Evolutionary conservation across 92 coral and sea anemone genomes (phyloP).

Genomic region (Actinostola sp.): DNA sequence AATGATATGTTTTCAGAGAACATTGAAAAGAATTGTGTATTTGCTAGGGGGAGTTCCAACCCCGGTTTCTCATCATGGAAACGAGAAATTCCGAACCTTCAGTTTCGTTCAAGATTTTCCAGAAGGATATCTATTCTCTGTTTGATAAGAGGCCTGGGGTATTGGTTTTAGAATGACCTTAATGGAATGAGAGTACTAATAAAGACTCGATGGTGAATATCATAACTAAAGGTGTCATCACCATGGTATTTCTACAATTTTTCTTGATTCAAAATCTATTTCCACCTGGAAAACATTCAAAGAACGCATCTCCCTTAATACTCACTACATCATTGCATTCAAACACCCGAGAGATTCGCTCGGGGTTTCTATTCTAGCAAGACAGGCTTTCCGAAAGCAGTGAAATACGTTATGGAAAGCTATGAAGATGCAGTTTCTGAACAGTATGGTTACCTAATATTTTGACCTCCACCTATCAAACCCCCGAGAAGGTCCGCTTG

Average conservation of each 20-base stretch:
- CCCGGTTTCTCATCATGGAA: background rate
- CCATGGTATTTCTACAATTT: slow-evolving; percentile 17
- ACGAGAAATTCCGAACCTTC: slow-evolving; percentile 22
- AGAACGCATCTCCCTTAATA: slow-evolving; percentile 41
- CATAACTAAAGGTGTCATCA: slow-evolving; percentile 30
- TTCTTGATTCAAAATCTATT: slow-evolving; percentile 46
- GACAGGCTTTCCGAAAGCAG: slow-evolving; percentile 38
- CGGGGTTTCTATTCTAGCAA: slow-evolving; percentile 30
- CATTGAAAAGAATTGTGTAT: slow-evolving; percentile 19
- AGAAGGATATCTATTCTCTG: slow-evolving; percentile 1
- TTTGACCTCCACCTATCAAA: slow-evolving; percentile 22
- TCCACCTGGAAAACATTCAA: slow-evolving; percentile 43
- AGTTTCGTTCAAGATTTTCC: slow-evolving; percentile 11
- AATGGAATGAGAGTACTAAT: slow-evolving; percentile 8
- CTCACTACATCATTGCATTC: slow-evolving; percentile 39
- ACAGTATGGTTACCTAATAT: slow-evolving; percentile 30
- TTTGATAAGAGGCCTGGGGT: background rate
- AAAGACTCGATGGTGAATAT: slow-evolving; percentile 16
- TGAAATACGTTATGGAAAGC: slow-evolving; percentile 24
- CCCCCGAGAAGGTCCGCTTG: slow-evolving; percentile 5
- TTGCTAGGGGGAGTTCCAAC: slow-evolving; percentile 27
- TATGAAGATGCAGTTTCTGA: slow-evolving; percentile 22
- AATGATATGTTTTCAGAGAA: background rate
- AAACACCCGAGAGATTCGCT: slow-evolving; percentile 45
- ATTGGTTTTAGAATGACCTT: slow-evolving; percentile 11